Percentiles rank a stretch among this genome's conserved stretches.
Evolutionary conservation across 2,113 vertebrate species (phyloP).

Genomic region (Meriones unguiculatus): DNA sequence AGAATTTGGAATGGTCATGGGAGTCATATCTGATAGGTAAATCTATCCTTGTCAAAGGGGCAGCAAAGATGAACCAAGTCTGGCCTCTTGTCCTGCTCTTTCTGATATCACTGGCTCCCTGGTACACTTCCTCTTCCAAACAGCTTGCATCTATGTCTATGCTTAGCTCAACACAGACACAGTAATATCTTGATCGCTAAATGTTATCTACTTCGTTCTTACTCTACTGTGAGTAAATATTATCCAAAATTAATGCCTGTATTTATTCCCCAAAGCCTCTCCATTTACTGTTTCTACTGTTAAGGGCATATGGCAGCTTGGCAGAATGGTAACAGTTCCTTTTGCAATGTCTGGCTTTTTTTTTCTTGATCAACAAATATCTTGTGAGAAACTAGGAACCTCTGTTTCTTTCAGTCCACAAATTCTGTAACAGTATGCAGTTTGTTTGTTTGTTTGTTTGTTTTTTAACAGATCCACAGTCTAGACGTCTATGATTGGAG

Average conservation of each 20-base stretch:
- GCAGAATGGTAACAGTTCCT: background rate
- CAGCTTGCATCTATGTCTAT: background rate
- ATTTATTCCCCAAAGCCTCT: slow-evolving; percentile 33
- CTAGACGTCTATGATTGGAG: background rate
- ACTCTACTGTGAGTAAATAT: slow-evolving; percentile 2
- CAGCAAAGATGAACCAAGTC: background rate
- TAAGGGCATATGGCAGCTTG: background rate
- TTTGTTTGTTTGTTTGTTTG: background rate
- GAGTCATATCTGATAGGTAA: background rate
- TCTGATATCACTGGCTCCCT: background rate
- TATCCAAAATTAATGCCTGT: background rate
- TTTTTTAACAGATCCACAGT: background rate
- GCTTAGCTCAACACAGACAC: background rate
- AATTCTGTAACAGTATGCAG: background rate
- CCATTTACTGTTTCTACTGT: background rate
- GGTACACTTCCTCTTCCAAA: fast-evolving
- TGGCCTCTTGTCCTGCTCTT: background rate
- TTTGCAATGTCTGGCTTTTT: background rate
- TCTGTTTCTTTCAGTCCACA: slow-evolving; percentile 4
- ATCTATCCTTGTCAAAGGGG: background rate
- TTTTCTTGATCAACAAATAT: slow-evolving; percentile 42
- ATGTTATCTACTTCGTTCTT: background rate
- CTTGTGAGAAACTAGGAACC: background rate
- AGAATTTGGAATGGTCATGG: background rate
- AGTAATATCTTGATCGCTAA: background rate